These are phyloP conservation scores for Malacosoma neustria DNA, from an alignment of 2,888 invertebrate genomes.

Conservation along the genomic window DNA sequence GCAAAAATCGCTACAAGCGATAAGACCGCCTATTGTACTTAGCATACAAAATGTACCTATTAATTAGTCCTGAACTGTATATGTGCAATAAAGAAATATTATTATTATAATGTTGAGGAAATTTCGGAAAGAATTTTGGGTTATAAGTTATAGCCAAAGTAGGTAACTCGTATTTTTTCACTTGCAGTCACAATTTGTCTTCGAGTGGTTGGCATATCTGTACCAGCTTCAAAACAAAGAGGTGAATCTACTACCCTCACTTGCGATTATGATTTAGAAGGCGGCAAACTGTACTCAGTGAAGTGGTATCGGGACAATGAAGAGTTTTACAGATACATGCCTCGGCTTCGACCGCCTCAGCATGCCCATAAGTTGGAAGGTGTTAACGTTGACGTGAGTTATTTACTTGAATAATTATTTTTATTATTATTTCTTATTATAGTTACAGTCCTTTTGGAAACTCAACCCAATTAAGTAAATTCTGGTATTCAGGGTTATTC, in stretches of 20 bases:
- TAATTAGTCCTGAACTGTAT: too few species aligned
- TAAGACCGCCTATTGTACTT: too few species aligned
- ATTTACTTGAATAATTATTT: neutral
- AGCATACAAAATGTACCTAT: too few species aligned
- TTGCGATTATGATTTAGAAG: slow-evolving; percentile 77
- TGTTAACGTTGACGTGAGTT: slow-evolving; percentile 77
- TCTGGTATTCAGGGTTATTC: too few species aligned
- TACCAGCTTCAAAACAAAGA: slow-evolving; percentile 72
- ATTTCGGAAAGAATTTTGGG: too few species aligned
- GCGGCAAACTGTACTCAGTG: slow-evolving; percentile 77
- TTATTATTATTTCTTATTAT: too few species aligned
- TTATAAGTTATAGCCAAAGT: too few species aligned
- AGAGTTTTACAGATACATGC: slow-evolving; percentile 80
- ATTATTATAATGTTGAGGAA: too few species aligned
- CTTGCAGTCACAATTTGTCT: slow-evolving; percentile 47
- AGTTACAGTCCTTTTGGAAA: too few species aligned
- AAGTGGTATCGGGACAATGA: slow-evolving; percentile 80
- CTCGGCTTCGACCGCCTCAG: slow-evolving; percentile 75
- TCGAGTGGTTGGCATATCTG: slow-evolving; percentile 66
- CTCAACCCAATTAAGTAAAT: too few species aligned
- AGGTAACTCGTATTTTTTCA: neutral
- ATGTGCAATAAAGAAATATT: too few species aligned
- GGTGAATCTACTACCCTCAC: slow-evolving; percentile 73
- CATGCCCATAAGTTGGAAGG: slow-evolving; percentile 77
- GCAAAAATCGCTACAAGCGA: too few species aligned